Percentiles rank a stretch among this genome's conserved stretches.
phyloP scores from a whole-genome alignment of 2,113 vertebrate genomes.

The Phyllostomus hastatus region DNA sequence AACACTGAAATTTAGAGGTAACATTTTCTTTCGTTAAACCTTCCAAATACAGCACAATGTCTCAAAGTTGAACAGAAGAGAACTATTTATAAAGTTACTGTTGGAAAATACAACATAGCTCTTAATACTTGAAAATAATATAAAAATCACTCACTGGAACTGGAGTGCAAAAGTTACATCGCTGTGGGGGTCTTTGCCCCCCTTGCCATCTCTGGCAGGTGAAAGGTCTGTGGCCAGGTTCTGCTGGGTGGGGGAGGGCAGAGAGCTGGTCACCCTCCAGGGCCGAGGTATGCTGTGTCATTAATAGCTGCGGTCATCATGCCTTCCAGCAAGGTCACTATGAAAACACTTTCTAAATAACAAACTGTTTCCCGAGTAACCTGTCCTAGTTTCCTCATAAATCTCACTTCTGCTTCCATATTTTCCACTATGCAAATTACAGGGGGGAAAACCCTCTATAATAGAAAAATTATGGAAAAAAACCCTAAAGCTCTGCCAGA shows the following conservation, averaged over 20 bases:
- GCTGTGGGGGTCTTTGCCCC: background rate
- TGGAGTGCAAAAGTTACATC: background rate
- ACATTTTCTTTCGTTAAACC: background rate
- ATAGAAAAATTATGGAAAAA: background rate
- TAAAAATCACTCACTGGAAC: background rate
- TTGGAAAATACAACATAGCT: background rate
- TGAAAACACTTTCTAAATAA: background rate
- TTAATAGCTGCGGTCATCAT: background rate
- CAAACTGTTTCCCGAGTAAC: background rate
- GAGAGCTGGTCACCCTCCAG: too few species aligned
- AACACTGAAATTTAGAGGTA: background rate
- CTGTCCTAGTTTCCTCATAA: background rate
- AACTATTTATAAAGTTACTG: background rate
- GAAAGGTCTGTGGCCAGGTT: too few species aligned
- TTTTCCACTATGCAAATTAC: background rate
- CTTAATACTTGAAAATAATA: background rate
- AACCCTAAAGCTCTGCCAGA: background rate
- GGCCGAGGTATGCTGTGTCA: background rate
- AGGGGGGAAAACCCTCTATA: background rate
- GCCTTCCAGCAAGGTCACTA: background rate
- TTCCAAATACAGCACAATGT: background rate
- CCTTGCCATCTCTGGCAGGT: fast-evolving
- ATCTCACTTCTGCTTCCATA: background rate
- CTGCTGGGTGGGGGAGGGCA: background rate
- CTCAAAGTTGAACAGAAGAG: background rate